Evolutionary conservation across 2,797 vertebrate species (phyloP).

Genomic region (Gallinago stenura): DNA sequence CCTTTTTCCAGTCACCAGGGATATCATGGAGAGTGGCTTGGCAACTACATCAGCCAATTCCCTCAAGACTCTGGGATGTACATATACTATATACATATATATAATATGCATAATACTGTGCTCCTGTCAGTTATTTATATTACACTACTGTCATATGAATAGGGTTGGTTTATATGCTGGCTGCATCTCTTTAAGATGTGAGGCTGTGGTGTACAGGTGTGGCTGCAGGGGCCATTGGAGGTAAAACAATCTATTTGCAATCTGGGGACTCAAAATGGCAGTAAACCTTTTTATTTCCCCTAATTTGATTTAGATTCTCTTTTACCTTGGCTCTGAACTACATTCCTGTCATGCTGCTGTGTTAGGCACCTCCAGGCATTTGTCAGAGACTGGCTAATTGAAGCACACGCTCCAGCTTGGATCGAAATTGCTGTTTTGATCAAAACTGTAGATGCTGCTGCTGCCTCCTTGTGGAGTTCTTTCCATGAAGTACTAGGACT

Average conservation of each 20-base stretch:
- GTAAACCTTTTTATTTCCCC: slow-evolving; percentile 14
- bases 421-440: slow-evolving; percentile 5
- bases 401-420: background rate
- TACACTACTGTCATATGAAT: background rate
- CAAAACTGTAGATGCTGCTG: background rate
- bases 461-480: background rate
- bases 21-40: background rate
- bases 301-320: slow-evolving; percentile 31
- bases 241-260: background rate
- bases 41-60: background rate
- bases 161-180: background rate
- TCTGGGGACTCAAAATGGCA: slow-evolving; percentile 23
- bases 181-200: background rate
- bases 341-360: background rate
- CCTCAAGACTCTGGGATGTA: background rate
- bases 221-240: background rate
- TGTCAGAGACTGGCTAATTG: slow-evolving; percentile 3
- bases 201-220: background rate
- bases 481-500: background rate
- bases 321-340: slow-evolving; percentile 30
- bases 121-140: background rate
- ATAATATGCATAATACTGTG: background rate
- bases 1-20: background rate
- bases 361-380: background rate
- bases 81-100: background rate